Evolutionary conservation across 2,113 vertebrate species (phyloP).

Genomic region (Leucosticte australis): DNA sequence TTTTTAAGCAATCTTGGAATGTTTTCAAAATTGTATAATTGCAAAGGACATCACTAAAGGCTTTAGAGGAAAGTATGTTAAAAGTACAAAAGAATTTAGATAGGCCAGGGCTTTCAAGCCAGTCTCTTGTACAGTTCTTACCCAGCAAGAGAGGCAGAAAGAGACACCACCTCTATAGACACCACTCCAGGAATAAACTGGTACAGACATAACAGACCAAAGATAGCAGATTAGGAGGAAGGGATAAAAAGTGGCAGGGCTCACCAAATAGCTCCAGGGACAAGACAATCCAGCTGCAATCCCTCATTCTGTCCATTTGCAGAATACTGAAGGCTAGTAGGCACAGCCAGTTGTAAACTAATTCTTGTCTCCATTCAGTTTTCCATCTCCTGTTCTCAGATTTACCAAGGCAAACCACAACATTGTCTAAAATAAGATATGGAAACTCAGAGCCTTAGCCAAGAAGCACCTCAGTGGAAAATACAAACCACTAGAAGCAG

Average conservation of each 20-base stretch:
- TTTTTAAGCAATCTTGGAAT: neutral
- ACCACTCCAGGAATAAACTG: neutral
- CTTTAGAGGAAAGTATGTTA: neutral
- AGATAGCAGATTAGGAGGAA: neutral
- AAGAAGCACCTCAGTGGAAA: neutral
- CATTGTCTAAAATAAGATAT: neutral
- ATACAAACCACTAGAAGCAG: neutral
- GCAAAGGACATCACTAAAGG: neutral
- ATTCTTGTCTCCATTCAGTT: neutral
- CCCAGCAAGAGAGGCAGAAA: neutral
- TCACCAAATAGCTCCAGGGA: neutral
- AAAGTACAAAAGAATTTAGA: neutral
- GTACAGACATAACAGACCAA: neutral
- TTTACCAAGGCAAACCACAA: neutral
- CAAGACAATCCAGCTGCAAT: neutral
- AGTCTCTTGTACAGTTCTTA: neutral
- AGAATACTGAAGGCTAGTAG: neutral
- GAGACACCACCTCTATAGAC: neutral
- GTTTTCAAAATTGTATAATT: neutral
- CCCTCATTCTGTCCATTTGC: neutral
- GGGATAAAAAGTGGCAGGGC: neutral
- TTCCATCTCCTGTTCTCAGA: neutral
- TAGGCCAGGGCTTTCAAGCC: neutral
- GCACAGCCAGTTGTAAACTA: neutral
- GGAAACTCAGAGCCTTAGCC: neutral